A percentile compares a stretch with the other conserved stretches of the same genome.
Conservation (phyloP, 2,113 vertebrate genomes). For the Oncorhynchus keta region DNA sequence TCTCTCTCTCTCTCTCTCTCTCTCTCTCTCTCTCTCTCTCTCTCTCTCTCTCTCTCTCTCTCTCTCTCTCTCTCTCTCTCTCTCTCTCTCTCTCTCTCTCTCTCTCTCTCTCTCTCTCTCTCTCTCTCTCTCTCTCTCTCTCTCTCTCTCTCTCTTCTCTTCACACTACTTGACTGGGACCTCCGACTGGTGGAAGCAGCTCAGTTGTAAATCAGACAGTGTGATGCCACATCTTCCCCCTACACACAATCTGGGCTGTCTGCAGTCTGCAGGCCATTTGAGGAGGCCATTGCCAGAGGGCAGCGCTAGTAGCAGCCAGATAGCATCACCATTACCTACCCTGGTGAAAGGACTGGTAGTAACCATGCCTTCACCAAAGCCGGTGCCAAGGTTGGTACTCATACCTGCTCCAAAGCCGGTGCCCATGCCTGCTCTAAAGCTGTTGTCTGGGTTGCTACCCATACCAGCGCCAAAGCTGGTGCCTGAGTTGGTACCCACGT, state of each 20-base stretch:
- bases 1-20: neutral
- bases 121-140: neutral
- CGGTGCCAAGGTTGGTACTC: neutral
- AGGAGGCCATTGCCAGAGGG: neutral
- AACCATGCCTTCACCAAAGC: neutral
- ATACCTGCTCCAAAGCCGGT: neutral
- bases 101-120: neutral
- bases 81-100: neutral
- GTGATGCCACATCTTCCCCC: no score
- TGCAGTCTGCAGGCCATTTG: neutral
- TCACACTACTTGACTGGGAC: slow-evolving; percentile 16
- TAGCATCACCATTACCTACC: slow-evolving; percentile 66
- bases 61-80: neutral
- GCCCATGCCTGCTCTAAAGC: no score
- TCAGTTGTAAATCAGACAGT: no score
- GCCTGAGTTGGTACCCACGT: neutral
- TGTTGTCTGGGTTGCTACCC: neutral
- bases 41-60: neutral
- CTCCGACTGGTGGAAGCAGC: neutral
- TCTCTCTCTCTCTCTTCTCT: slow-evolving; percentile 1
- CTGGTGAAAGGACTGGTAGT: slow-evolving; percentile 45
- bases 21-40: neutral
- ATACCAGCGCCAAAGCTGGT: neutral
- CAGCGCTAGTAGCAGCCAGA: neutral
- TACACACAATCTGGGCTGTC: neutral